These are phyloP conservation scores for Gallinago jamesoni DNA, from an alignment of 2,113 vertebrate species.

Conservation along the genomic window DNA sequence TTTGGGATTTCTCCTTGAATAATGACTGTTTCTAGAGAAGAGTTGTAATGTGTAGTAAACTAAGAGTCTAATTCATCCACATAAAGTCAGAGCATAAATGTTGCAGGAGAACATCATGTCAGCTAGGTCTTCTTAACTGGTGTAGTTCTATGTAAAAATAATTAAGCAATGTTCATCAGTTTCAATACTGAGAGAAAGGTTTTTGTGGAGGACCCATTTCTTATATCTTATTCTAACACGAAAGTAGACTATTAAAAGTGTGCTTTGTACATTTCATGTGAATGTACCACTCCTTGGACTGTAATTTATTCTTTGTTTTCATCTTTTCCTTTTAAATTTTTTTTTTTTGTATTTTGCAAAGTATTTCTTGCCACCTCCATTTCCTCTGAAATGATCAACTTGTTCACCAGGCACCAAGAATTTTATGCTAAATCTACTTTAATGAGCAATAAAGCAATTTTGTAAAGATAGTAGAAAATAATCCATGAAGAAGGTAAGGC, in stretches of 20 bases:
- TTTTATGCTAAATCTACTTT: not conserved
- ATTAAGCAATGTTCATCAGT: not conserved
- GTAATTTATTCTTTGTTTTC: not conserved
- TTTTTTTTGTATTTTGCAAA: not conserved
- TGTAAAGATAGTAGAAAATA: not conserved
- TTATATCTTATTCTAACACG: not conserved
- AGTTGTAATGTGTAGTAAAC: not conserved
- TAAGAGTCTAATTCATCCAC: not conserved
- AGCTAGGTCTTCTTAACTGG: not conserved
- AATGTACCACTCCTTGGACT: not conserved
- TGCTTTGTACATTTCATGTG: not conserved
- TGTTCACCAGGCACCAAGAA: fast-evolving
- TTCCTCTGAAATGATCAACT: not conserved
- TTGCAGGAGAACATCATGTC: fast-evolving
- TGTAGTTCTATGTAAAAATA: not conserved
- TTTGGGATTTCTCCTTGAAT: not conserved
- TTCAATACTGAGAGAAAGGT: not conserved
- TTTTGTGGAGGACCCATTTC: not conserved
- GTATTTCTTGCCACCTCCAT: not conserved
- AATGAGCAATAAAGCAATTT: not conserved
- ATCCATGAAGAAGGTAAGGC: not conserved
- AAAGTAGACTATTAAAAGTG: not conserved
- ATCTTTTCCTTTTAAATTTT: not conserved
- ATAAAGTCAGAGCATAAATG: not conserved
- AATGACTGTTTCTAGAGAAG: not conserved